Evolutionary conservation across 1,140 invertebrate species (phyloP), one percentile per base, ranked within the genome.

Genomic region (Streblospio benedicti): DNA sequence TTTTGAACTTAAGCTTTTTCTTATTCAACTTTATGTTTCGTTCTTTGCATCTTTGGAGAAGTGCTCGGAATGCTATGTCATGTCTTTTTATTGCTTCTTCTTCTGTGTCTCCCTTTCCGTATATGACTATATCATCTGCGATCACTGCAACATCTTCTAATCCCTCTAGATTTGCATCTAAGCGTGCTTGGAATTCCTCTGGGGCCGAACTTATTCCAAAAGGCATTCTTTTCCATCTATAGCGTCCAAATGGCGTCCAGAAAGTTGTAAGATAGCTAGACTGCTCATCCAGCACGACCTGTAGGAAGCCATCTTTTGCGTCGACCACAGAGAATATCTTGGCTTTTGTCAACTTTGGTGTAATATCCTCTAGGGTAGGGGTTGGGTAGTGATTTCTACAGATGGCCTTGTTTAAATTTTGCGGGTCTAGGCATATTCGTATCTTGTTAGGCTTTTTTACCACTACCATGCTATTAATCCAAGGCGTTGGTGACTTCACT

Each of bases 391-490:
- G 53, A 49, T 67, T 59, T 38, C 60, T 28, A 32, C 27, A 44
- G 4, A 68, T 30, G 33, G 66, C 66, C 38, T 56, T 60, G 32
- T 70, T 70, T 0, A 65, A 63, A 16, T 51, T 20, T 51, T 65
- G 52, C 9, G 64, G 67, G 44, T 69, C 65, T 14, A 67, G n/a
- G 41, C 67, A 71, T 2, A 69, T 59, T 6, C 65, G 16, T 1
- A 68, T 18, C 9, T 47, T 54, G 54, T 61, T 61, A 52, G 51
- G n/a, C 43, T 70, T 70, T 25, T 51, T 23, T 2, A 60, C 60
- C 18, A 66, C 50, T 1, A 63, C 60, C 38, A 69, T 64, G 23
- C 63, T 57, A 50, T 50, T 60, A 4, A 66, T 56, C 65, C 59
- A 69, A 23, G 51, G 30, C n/a, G 65, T 62, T 12, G 65, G 56